These are phyloP conservation scores for Oncorhynchus clarkii DNA, from an alignment of 2,113 vertebrate genomes.

Conservation along the genomic window DNA sequence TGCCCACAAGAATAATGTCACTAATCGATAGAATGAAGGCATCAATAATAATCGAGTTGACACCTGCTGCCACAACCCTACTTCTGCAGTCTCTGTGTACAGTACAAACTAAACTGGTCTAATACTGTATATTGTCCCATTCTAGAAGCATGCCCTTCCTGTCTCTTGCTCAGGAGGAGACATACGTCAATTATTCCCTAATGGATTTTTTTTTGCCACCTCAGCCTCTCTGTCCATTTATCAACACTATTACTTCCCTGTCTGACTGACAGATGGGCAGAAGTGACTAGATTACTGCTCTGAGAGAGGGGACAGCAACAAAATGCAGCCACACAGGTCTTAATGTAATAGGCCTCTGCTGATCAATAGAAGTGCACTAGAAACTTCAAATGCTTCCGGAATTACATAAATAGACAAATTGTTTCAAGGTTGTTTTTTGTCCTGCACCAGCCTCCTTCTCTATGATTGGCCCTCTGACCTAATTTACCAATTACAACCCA, in stretches of 20 bases:
- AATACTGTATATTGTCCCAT: not conserved
- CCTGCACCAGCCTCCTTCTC: not conserved
- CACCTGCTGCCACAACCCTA: no score
- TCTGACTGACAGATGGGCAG: conserved; percentile 1
- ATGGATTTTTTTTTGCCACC: conserved; percentile 25
- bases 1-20: no score
- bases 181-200: conserved; percentile 13
- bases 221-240: conserved; percentile 37
- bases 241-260: not conserved
- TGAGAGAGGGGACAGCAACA: not conserved
- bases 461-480: not conserved
- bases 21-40: no score
- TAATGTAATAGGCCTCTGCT: conserved; percentile 10
- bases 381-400: not conserved
- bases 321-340: conserved; percentile 29
- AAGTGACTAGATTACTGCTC: not conserved
- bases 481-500: not conserved
- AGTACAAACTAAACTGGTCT: not conserved
- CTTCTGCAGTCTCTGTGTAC: not conserved
- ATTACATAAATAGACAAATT: not conserved
- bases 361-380: conserved; percentile 22
- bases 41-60: no score
- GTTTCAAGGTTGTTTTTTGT: conserved; percentile 16
- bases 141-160: not conserved
- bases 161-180: conserved; percentile 11